Evolutionary conservation across 2,113 vertebrate species (phyloP).

Genomic region (Ictalurus punctatus): DNA sequence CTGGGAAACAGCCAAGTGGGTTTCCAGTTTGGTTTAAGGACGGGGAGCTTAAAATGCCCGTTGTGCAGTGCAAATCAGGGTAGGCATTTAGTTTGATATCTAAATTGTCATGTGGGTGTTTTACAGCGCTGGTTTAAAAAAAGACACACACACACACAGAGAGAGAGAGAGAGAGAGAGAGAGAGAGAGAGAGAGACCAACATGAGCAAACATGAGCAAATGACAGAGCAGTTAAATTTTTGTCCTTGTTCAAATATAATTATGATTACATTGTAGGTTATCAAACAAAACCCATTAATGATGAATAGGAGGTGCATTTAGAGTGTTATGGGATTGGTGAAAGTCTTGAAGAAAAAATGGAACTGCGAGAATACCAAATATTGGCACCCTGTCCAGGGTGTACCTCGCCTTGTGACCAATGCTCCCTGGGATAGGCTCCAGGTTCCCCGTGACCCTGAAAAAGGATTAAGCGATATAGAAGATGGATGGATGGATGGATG

Average conservation of each 20-base stretch:
- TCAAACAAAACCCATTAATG: not conserved
- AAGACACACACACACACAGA: too few relatives aligned
- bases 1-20: slow-evolving; percentile 25
- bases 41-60: slow-evolving; percentile 5
- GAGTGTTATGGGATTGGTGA: not conserved
- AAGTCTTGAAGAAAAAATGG: not conserved
- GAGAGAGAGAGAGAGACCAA: not conserved
- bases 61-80: not conserved
- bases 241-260: not conserved
- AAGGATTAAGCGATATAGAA: too few relatives aligned
- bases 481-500: too few relatives aligned
- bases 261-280: not conserved
- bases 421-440: too few relatives aligned
- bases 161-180: slow-evolving; percentile 42
- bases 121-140: slow-evolving; percentile 18
- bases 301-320: not conserved
- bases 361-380: not conserved
- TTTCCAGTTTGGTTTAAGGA: slow-evolving; percentile 33
- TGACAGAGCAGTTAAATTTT: not conserved
- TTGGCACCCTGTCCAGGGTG: too few relatives aligned
- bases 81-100: slow-evolving; percentile 6
- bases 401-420: too few relatives aligned
- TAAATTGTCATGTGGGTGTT: slow-evolving; percentile 11
- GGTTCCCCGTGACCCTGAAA: too few relatives aligned
- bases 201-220: slow-evolving; percentile 5